A percentile compares a stretch with the other conserved stretches of the same genome.
phyloP scores from a whole-genome alignment of 1,140 invertebrate species.

The Rhyacophila brunnea region DNA sequence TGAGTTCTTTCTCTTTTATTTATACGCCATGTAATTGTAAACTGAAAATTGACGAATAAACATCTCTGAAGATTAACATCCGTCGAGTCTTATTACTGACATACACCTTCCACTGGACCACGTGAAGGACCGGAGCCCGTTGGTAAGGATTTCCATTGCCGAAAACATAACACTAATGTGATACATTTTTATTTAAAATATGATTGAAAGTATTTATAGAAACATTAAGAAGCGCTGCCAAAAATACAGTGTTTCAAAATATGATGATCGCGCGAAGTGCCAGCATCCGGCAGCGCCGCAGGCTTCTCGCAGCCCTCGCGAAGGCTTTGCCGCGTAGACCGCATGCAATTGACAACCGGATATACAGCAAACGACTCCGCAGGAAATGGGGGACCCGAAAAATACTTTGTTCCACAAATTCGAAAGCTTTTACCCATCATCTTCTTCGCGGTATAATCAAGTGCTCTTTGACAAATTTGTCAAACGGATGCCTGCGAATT shows the following conservation, averaged over 20 bases:
- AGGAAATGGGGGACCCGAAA: conserved; percentile 31
- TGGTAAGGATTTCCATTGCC: too few relatives aligned
- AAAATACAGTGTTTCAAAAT: not conserved
- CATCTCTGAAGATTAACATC: too few relatives aligned
- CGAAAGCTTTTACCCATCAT: not conserved
- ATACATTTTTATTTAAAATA: too few relatives aligned
- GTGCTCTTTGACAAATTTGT: not conserved
- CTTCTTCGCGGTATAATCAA: conserved; percentile 8
- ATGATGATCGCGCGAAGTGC: not conserved
- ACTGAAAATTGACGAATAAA: too few relatives aligned
- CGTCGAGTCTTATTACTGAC: too few relatives aligned
- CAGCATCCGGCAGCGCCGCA: not conserved
- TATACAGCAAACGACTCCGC: conserved; percentile 27
- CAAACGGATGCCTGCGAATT: too few relatives aligned
- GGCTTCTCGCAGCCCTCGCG: not conserved
- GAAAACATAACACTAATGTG: too few relatives aligned
- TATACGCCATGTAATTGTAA: too few relatives aligned
- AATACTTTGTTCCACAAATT: conserved; percentile 27
- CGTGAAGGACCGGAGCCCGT: too few relatives aligned
- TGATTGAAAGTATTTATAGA: too few relatives aligned
- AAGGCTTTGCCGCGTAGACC: not conserved
- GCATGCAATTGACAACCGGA: conserved; percentile 30
- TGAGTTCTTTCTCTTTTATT: too few relatives aligned
- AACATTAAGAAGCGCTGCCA: not conserved
- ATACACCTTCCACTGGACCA: too few relatives aligned